A percentile compares a stretch with the other conserved stretches of the same genome.
These are phyloP conservation scores for Poecile atricapillus DNA, from an alignment of 2,113 vertebrate species.

Conservation along the genomic window DNA sequence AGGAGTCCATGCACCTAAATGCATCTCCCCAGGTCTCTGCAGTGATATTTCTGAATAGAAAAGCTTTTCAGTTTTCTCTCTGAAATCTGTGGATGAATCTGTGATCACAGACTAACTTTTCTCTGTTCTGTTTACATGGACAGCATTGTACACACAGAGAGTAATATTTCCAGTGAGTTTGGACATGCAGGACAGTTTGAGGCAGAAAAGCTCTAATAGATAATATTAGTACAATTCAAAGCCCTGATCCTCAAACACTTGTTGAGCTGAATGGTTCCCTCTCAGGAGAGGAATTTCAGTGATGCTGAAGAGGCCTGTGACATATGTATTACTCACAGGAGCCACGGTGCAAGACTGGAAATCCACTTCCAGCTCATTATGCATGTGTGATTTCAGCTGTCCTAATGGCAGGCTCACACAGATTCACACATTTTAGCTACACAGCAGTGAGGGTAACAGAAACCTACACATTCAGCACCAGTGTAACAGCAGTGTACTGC, in stretches of 20 bases:
- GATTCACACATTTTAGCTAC: neutral
- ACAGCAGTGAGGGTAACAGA: neutral
- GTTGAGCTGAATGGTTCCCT: neutral
- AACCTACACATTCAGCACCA: neutral
- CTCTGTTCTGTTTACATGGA: neutral
- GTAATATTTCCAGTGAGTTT: neutral
- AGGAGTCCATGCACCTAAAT: neutral
- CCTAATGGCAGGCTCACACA: neutral
- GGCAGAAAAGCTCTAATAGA: neutral
- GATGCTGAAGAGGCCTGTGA: neutral
- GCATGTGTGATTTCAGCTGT: neutral
- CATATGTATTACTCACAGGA: neutral
- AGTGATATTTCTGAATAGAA: neutral
- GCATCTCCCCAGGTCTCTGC: neutral
- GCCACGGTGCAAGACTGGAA: neutral
- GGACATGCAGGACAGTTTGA: neutral
- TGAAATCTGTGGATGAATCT: neutral
- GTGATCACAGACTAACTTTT: neutral
- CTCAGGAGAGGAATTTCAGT: neutral
- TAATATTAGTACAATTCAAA: neutral
- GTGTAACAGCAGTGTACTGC: neutral
- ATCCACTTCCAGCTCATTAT: neutral
- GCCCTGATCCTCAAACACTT: neutral
- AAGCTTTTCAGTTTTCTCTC: neutral
- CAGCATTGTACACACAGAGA: neutral